Base-by-base conservation (phyloP, 53 echinoderm and acorn worm species). In the Hippasteria phrygiana region DNA sequence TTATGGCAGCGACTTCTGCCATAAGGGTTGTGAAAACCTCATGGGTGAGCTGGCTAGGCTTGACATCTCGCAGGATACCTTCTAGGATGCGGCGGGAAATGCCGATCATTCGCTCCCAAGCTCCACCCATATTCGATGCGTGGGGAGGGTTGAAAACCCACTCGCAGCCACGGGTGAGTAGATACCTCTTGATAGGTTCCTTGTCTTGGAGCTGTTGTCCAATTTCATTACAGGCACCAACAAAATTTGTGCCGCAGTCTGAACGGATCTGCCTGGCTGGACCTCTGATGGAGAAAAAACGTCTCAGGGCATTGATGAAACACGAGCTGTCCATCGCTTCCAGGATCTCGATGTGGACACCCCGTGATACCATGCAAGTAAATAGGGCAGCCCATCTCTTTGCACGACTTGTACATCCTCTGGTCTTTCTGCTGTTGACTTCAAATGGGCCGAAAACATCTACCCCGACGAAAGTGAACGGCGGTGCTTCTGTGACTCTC, bases 111-210 rank as follows among this genome's bases (percentile, higher is more conserved):
- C 88, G 41, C 42, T 88, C 88, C 92, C 88, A 88, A 32, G 91
- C 91, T 69, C 87, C 78, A 36, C 87, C 91, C 77, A 91, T 91
- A 46, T 86, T 62, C 37, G 92, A 88, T 27, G 92, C 82, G 67
- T 92, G 82, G 74, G 92, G 88, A 22, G 92, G 92, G 88, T 92
- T 92, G 54, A 88, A 88, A 66, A 91, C 55, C 91, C 87, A 87
- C 65, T 87, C 87, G 51, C 87, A 91, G 45, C 87, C 87, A 35
- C 59, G 88, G 42, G 47, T 83, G 4, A 92, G 76, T 31, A 83
- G 45, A 55, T 86, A 88, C 63, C 91, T 75, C 77, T 87, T 88
- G 63, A 92, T 76, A 27, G 35, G 48, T 64, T 93, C 90, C 50
- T 79, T 87, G 34, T 93, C 93, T 37, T 7, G 22, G 0, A 88